These are phyloP conservation scores for Hofmannophila pseudospretella DNA, from an alignment of 2,888 invertebrate species.

Conservation along the genomic window DNA sequence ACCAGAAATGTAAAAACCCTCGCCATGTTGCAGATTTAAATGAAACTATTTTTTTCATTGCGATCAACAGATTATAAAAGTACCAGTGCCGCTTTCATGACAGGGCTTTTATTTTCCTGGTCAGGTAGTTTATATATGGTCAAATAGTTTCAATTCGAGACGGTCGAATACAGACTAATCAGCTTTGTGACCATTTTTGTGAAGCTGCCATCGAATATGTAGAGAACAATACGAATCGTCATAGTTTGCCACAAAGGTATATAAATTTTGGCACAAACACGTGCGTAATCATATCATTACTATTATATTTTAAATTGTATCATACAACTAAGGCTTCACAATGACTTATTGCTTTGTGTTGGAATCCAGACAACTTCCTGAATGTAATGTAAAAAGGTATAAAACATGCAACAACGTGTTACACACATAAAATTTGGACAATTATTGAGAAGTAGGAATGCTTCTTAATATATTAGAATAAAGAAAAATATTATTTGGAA, in stretches of 20 bases:
- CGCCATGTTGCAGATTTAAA: too few relatives aligned
- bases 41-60: too few relatives aligned
- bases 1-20: too few relatives aligned
- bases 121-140: too few relatives aligned
- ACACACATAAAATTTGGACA: constrained; percentile 47
- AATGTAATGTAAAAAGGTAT: neutral
- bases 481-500: constrained; percentile 67
- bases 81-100: too few relatives aligned
- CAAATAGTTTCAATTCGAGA: too few relatives aligned
- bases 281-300: constrained; percentile 40
- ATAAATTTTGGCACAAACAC: constrained; percentile 57
- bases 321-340: constrained; percentile 60
- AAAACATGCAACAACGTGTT: constrained; percentile 36
- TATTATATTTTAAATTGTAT: constrained; percentile 31
- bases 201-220: constrained; percentile 19
- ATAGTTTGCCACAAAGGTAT: constrained; percentile 32
- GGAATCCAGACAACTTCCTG: constrained; percentile 18
- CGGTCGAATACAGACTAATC: constrained; percentile 2
- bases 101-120: too few relatives aligned
- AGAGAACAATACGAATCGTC: constrained; percentile 1
- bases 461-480: constrained; percentile 48
- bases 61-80: too few relatives aligned
- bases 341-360: constrained; percentile 62
- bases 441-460: constrained; percentile 53
- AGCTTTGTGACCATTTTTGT: constrained; percentile 22